Evolutionary conservation across 2,797 vertebrate species (phyloP).

Genomic region (Corythornis leucogaster): DNA sequence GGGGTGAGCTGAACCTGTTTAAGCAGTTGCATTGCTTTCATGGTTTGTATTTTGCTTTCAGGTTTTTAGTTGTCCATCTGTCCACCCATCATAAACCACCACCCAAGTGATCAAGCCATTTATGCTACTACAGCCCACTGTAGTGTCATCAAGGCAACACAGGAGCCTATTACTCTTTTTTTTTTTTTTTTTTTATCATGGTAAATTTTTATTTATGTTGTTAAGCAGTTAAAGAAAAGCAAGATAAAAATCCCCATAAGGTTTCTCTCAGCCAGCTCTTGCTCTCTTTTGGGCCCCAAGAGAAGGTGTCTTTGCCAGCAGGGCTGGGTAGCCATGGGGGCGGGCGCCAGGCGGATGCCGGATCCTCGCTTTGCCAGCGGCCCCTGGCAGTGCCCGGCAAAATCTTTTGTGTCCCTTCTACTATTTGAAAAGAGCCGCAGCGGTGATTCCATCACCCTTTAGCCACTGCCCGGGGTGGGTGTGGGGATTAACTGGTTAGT

Average conservation of each 20-base stretch:
- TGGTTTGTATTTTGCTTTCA: background rate
- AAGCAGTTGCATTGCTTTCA: background rate
- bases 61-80: background rate
- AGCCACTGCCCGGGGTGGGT: background rate
- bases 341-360: conserved; percentile 8
- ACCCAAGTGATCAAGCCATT: rapidly evolving
- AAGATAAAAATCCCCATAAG: background rate
- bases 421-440: background rate
- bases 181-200: background rate
- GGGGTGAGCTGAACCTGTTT: background rate
- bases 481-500: background rate
- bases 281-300: background rate
- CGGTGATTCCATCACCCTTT: background rate
- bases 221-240: background rate
- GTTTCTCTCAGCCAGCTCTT: background rate
- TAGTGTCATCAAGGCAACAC: background rate
- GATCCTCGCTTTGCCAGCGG: conserved; percentile 6
- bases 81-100: rapidly evolving
- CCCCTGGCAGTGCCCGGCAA: background rate
- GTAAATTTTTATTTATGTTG: background rate
- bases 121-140: rapidly evolving
- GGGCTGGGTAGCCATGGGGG: background rate
- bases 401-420: background rate
- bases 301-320: background rate
- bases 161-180: background rate